phyloP scores from a whole-genome alignment of 2,113 vertebrate species.

The Artemisiospiza belli region DNA sequence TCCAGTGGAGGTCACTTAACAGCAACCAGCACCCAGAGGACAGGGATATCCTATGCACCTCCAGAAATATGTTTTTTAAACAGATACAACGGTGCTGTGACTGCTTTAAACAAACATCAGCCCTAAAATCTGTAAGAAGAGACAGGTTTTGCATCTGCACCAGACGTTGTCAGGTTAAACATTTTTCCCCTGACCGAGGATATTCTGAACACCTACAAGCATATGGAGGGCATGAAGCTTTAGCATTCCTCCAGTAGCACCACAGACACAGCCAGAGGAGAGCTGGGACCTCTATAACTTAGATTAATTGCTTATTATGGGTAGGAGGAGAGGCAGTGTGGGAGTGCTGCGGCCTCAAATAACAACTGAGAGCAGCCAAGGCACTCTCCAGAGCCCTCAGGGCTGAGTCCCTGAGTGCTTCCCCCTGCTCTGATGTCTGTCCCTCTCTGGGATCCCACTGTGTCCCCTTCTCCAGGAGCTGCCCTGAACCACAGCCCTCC shows the following conservation, averaged over 20 bases:
- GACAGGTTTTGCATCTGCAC: not conserved
- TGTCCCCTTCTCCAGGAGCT: not conserved
- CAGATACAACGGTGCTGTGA: not conserved
- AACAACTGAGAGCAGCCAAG: not conserved
- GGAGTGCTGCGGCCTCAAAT: not conserved
- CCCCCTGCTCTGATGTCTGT: not conserved
- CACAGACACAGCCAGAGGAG: not conserved
- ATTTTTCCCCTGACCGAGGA: not conserved
- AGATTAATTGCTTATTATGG: constrained; percentile 25
- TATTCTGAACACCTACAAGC: not conserved
- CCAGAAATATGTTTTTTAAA: not conserved
- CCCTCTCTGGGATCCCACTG: not conserved
- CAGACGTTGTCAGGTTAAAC: not conserved
- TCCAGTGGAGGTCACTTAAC: not conserved
- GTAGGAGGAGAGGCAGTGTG: not conserved
- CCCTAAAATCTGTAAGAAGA: not conserved
- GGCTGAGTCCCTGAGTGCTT: not conserved
- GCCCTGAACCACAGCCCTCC: not conserved
- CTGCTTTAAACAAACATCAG: constrained; percentile 19
- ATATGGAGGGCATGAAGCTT: constrained; percentile 34
- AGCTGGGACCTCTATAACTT: not conserved
- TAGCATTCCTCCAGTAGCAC: constrained; percentile 48
- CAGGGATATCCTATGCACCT: constrained; percentile 14
- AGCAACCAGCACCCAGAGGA: not conserved
- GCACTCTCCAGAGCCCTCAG: rapidly evolving